A percentile compares a stretch with the other conserved stretches of the same genome.
These are phyloP conservation scores for Junonia oenone DNA, from an alignment of 2,888 invertebrate species.

Conservation along the genomic window DNA sequence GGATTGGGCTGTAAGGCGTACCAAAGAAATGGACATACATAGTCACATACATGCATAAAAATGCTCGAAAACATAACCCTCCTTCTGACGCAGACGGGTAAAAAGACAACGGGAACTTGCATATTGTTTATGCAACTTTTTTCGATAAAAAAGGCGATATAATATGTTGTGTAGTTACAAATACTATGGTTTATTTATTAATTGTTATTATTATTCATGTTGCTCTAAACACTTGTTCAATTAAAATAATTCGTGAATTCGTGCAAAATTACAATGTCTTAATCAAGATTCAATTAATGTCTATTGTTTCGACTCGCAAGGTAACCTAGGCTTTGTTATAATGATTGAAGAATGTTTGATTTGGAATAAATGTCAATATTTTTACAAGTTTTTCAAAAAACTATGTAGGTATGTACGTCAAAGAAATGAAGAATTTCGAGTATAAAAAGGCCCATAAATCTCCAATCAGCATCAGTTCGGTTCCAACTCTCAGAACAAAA, in stretches of 20 bases:
- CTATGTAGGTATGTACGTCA: conserved; percentile 28
- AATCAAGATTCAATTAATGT: conserved; percentile 47
- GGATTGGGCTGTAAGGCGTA: too few relatives aligned
- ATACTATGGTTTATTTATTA: background rate
- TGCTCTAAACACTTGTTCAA: background rate
- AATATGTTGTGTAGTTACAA: too few relatives aligned
- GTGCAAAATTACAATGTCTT: conserved; percentile 37
- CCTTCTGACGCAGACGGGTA: too few relatives aligned
- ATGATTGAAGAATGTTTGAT: conserved; percentile 40
- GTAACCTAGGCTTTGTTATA: conserved; percentile 42
- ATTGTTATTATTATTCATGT: background rate
- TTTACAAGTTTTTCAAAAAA: conserved; percentile 30
- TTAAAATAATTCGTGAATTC: background rate
- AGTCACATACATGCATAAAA: too few relatives aligned
- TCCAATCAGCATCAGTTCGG: conserved; percentile 55
- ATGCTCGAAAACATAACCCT: too few relatives aligned
- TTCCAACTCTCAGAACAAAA: conserved; percentile 60
- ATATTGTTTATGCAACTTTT: too few relatives aligned
- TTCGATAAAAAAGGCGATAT: too few relatives aligned
- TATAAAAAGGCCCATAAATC: conserved; percentile 52
- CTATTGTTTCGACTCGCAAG: conserved; percentile 50
- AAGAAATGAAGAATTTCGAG: conserved; percentile 31
- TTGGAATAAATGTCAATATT: conserved; percentile 46
- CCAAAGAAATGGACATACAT: too few relatives aligned
- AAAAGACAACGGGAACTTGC: too few relatives aligned